Percentiles rank a stretch among this genome's conserved stretches.
phyloP scores from a whole-genome alignment of 2,888 invertebrate species.

The Scelioninae gen. 2 region DNA sequence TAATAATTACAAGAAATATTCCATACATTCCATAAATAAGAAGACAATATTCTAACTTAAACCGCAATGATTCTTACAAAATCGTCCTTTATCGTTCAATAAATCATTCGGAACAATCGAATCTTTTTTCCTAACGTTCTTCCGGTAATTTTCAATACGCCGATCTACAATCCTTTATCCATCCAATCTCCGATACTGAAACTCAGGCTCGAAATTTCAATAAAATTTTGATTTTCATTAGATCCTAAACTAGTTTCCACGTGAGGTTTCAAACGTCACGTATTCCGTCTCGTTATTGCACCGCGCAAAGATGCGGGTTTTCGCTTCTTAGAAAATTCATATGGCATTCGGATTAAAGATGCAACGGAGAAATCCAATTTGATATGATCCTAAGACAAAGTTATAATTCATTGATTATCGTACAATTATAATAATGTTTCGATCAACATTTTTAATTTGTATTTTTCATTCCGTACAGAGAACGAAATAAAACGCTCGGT shows the following conservation, averaged over 20 bases:
- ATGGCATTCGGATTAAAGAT: conserved; percentile 18
- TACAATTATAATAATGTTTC: too few relatives aligned
- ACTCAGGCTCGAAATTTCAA: conserved; percentile 10
- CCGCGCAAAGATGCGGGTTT: conserved; percentile 6
- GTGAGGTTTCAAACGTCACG: conserved; percentile 34
- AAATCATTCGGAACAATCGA: conserved; percentile 29
- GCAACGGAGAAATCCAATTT: too few relatives aligned
- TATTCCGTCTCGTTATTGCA: conserved; percentile 17
- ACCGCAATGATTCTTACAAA: too few relatives aligned
- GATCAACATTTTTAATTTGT: too few relatives aligned
- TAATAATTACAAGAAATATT: too few relatives aligned
- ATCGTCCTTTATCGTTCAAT: conserved; percentile 2
- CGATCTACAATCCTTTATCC: conserved; percentile 20
- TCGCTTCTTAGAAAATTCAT: conserved; percentile 19
- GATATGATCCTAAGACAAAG: too few relatives aligned
- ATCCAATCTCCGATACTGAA: conserved; percentile 41
- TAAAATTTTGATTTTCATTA: conserved; percentile 37
- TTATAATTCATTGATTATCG: too few relatives aligned
- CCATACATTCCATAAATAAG: too few relatives aligned
- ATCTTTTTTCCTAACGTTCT: conserved; percentile 8
- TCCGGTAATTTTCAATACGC: conserved; percentile 19
- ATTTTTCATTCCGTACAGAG: too few relatives aligned
- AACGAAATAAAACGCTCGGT: too few relatives aligned
- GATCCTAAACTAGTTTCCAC: conserved; percentile 25
- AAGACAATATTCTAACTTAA: too few relatives aligned